Evolutionary conservation across 2,113 vertebrate species (phyloP).

Genomic region (Crotalus helleri): DNA sequence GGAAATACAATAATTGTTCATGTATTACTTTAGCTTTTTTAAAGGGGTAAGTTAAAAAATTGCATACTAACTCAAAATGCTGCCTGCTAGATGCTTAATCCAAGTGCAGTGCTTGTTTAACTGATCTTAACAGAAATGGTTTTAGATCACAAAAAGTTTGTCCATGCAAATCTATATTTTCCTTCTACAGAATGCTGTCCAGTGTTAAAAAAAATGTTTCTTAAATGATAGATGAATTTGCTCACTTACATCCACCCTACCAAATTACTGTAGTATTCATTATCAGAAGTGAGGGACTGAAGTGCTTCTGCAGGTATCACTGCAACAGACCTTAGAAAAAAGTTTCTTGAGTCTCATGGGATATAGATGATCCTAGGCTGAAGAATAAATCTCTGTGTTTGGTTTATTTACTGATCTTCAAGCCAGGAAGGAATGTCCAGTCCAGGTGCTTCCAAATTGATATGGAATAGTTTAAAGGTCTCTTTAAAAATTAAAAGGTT

Average conservation of each 20-base stretch:
- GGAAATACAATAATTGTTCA: neutral
- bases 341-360: conserved; percentile 50
- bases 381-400: conserved; percentile 42
- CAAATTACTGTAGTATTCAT: conserved; percentile 61
- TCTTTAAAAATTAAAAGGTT: conserved; percentile 79
- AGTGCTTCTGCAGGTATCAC: conserved; percentile 68
- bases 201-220: conserved; percentile 65
- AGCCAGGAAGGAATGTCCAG: conserved; percentile 90
- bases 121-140: neutral
- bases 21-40: neutral
- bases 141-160: conserved; percentile 62
- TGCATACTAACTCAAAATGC: neutral
- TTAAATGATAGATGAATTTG: conserved; percentile 66
- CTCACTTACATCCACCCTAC: conserved; percentile 53
- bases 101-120: neutral
- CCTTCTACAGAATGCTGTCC: conserved; percentile 65
- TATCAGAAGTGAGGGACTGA: conserved; percentile 65
- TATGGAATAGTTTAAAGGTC: conserved; percentile 96
- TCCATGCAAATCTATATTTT: conserved; percentile 76
- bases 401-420: conserved; percentile 83
- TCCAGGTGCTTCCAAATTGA: conserved; percentile 97
- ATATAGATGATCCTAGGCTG: conserved; percentile 48
- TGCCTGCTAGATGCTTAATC: neutral
- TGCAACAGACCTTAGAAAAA: conserved; percentile 44
- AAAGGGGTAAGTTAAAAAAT: neutral